These are phyloP conservation scores for Crepidodera aurea DNA, from an alignment of 2,888 invertebrate species.

Conservation along the genomic window DNA sequence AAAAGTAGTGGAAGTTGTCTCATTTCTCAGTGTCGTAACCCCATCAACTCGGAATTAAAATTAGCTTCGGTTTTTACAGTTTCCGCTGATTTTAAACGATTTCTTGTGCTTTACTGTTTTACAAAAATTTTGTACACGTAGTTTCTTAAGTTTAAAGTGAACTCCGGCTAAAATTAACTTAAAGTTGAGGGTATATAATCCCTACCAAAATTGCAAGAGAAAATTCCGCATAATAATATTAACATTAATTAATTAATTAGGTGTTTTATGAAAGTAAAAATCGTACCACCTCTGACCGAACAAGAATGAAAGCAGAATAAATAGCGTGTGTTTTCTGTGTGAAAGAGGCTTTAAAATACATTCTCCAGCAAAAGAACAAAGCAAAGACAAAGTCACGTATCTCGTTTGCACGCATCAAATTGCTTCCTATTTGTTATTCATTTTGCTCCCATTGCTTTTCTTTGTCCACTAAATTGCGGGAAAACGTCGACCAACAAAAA, in stretches of 20 bases:
- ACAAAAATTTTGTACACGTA: too few relatives aligned
- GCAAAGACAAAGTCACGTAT: slow-evolving; percentile 40
- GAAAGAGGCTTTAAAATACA: slow-evolving; percentile 38
- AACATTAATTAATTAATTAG: too few relatives aligned
- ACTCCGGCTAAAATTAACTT: too few relatives aligned
- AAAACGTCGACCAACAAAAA: slow-evolving; percentile 11
- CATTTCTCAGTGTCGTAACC: slow-evolving; percentile 32
- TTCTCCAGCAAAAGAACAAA: slow-evolving; percentile 34
- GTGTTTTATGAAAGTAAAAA: slow-evolving; percentile 30
- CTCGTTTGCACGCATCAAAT: slow-evolving; percentile 42
- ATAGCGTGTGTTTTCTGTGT: slow-evolving; percentile 36
- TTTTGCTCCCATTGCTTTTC: slow-evolving; percentile 29
- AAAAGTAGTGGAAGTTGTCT: slow-evolving; percentile 39
- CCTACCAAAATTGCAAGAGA: too few relatives aligned
- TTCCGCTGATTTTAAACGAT: slow-evolving; percentile 2
- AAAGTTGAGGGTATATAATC: too few relatives aligned
- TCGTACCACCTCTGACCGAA: neutral
- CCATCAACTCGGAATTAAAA: slow-evolving; percentile 14
- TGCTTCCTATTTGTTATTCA: slow-evolving; percentile 40
- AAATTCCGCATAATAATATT: too few relatives aligned
- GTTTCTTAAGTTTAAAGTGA: too few relatives aligned
- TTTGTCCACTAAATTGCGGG: slow-evolving; percentile 24
- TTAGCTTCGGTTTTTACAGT: neutral
- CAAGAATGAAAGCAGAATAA: slow-evolving; percentile 35
- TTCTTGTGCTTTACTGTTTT: slow-evolving; percentile 32